Conservation (phyloP, 2,113 vertebrate genomes). For the Sorex araneus region DNA sequence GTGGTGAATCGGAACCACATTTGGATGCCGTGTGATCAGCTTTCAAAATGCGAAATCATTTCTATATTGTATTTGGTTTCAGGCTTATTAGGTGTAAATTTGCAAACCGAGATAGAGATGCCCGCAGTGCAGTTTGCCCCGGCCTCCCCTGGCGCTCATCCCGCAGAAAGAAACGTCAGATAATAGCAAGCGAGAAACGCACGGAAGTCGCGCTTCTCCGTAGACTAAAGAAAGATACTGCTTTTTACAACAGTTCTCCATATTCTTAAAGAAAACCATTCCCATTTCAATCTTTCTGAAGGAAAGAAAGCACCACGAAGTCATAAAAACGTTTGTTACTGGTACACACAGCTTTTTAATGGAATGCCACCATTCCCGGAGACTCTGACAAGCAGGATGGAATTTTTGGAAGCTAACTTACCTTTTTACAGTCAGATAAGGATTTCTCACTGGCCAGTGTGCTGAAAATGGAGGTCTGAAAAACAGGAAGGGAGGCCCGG, state of each 20-base stretch:
- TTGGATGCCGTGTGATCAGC: constrained; percentile 55
- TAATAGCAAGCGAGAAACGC: not conserved
- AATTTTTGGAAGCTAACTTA: constrained; percentile 61
- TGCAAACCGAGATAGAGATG: constrained; percentile 14
- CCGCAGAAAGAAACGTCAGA: constrained; percentile 47
- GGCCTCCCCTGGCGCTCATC: not conserved
- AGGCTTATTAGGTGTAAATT: constrained; percentile 59
- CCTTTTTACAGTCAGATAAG: constrained; percentile 84
- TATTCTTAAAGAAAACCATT: constrained; percentile 39
- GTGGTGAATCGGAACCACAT: constrained; percentile 62
- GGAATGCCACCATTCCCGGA: not conserved
- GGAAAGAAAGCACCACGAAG: not conserved
- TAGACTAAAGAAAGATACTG: not conserved
- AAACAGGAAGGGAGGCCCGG: constrained; percentile 70
- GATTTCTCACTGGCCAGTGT: constrained; percentile 84
- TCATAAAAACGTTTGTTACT: constrained; percentile 26
- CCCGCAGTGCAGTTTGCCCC: not conserved
- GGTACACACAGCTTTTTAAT: not conserved
- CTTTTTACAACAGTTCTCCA: not conserved
- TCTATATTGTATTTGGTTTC: constrained; percentile 17
- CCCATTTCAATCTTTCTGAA: not conserved
- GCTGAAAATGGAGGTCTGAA: constrained; percentile 86
- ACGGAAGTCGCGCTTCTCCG: not conserved
- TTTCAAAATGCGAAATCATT: constrained; percentile 66
- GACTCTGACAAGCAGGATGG: not conserved